Percentiles rank a stretch among this genome's conserved stretches.
phyloP scores from a whole-genome alignment of 2,113 vertebrate species.

The Varanus salvator region DNA sequence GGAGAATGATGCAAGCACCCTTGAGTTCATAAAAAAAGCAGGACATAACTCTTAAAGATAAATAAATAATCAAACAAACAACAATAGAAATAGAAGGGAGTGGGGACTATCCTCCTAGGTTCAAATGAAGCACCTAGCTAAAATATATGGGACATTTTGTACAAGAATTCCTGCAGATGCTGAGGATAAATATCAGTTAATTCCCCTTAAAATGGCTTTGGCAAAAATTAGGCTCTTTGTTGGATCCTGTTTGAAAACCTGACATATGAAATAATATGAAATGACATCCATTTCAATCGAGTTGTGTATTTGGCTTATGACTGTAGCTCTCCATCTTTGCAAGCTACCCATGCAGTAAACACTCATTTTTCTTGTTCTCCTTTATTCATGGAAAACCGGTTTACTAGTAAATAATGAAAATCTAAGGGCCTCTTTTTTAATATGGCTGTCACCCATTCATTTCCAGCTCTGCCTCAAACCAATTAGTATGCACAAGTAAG shows the following conservation, averaged over 20 bases:
- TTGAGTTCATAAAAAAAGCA: no score
- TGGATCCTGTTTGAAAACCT: neutral
- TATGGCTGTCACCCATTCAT: slow-evolving; percentile 12
- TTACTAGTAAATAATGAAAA: slow-evolving; percentile 37
- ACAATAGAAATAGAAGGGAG: neutral
- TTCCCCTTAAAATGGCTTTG: neutral
- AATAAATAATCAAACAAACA: no score
- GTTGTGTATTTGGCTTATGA: slow-evolving; percentile 37
- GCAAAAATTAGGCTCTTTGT: neutral
- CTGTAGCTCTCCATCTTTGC: slow-evolving; percentile 49
- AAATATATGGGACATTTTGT: neutral
- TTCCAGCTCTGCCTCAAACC: slow-evolving; percentile 41
- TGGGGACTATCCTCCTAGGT: no score
- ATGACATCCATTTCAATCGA: slow-evolving; percentile 47
- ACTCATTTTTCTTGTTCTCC: slow-evolving; percentile 44
- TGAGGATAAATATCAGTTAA: neutral
- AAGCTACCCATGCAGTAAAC: slow-evolving; percentile 39
- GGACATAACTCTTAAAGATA: no score
- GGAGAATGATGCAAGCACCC: no score
- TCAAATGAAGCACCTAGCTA: neutral
- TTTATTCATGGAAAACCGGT: slow-evolving; percentile 47
- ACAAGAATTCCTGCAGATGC: neutral
- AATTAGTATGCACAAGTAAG: slow-evolving; percentile 44
- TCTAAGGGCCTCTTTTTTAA: slow-evolving; percentile 34
- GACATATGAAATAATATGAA: slow-evolving; percentile 45